Base-by-base conservation (phyloP, 2,888 invertebrate species). In the Cerceris rybyensis region DNA sequence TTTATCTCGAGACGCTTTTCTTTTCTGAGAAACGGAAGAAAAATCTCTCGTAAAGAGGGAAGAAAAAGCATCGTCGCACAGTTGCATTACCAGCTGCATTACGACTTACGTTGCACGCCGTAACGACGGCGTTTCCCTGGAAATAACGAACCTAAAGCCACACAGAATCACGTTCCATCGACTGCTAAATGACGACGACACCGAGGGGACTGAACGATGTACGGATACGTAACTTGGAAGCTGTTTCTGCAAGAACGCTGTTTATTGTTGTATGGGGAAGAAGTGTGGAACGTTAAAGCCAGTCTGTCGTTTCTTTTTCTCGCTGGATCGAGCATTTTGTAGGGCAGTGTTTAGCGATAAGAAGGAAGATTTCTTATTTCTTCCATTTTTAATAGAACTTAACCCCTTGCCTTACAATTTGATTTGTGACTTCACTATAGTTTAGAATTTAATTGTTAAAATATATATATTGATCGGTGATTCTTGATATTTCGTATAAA, bases 141-240 rank as follows among this genome's bases (percentile, higher is more conserved):
- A 60, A 9, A 6, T 52, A 66, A 67, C 28, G 66, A 66, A 61
- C 16, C 2, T 61, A 67, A 28, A 78, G 55, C 43, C 46, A 13
- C 14, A 11, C 8, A 14, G 57, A 76, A 70, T 61, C 57, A 7
- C 61, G n/a, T 59, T 72, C 17, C n/a, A 70, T 67, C 43, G 67
- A 67, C 7, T 64, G 50, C 39, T 55, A 69, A 65, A 69, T 60
- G 41, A 63, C 70, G 61, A 41, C 16, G 17, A 6, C 13, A n/a
- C 7, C 13, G n/a, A 50, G 50, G 54, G 50, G 13, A 50, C 6
- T 11, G 16, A 63, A 43, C 46, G 42, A n/a, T 55, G 28, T 55
- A 67, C 14, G 28, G 50, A 49, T 7, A 7, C 49, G 28, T 43
- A 16, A 11, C 7, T 17, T 17, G 39, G 17, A 16, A 57, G 49